Conservation (phyloP, 2,113 vertebrate genomes). For the Eidolon helvum region DNA sequence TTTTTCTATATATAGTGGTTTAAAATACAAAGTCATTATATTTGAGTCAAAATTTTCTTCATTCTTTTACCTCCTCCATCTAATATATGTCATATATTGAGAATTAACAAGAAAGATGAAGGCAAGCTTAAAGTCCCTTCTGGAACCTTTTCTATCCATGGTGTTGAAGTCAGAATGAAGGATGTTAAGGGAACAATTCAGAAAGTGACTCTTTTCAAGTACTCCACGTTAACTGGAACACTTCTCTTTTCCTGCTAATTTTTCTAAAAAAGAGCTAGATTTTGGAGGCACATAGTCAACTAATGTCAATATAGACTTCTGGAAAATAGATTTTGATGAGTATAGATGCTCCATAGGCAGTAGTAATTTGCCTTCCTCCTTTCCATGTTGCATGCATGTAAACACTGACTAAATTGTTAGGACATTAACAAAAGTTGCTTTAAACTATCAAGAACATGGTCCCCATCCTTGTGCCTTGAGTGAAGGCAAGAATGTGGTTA, state of each 20-base stretch:
- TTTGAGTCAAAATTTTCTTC: not conserved
- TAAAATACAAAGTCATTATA: not conserved
- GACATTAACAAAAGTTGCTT: constrained; percentile 1
- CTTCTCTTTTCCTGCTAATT: not conserved
- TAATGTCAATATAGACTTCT: not conserved
- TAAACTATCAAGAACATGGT: not conserved
- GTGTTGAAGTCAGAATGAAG: not conserved
- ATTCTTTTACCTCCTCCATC: not conserved
- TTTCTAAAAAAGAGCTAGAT: not conserved
- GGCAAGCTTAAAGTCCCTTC: not conserved
- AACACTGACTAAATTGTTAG: not conserved
- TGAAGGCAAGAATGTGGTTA: constrained; percentile 40
- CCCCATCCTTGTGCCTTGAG: not conserved
- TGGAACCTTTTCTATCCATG: not conserved
- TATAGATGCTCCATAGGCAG: not conserved
- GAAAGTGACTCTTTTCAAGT: not conserved
- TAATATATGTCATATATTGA: not conserved
- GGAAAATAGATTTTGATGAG: not conserved
- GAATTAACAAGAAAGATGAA: not conserved
- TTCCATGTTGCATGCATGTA: no score
- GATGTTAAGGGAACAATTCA: not conserved
- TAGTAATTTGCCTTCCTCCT: not conserved
- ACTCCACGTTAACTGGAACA: not conserved
- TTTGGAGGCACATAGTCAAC: not conserved
- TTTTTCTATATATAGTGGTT: not conserved